Evolutionary conservation across 2,888 invertebrate species (phyloP).

Genomic region (Coelopa pilipes): DNA sequence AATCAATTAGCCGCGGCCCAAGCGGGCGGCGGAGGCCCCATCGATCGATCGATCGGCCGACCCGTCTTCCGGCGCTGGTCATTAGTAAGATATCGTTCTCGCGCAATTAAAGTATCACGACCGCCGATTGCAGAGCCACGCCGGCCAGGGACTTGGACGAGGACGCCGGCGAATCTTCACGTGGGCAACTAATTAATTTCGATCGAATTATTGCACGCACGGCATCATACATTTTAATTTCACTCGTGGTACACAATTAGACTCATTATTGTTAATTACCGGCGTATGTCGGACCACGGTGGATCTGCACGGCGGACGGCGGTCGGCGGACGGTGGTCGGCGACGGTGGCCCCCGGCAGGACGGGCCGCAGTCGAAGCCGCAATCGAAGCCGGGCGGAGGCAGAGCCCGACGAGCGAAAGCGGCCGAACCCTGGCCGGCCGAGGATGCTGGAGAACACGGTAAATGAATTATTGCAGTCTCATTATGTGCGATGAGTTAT

Average conservation of each 20-base stretch:
- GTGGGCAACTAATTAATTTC: slow-evolving; percentile 45
- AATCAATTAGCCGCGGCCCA: not conserved
- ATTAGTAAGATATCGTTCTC: slow-evolving; percentile 28
- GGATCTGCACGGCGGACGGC: not conserved
- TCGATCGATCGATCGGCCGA: not conserved
- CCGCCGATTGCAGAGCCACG: slow-evolving; percentile 41
- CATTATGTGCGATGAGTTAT: slow-evolving; percentile 66
- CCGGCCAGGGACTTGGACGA: not conserved
- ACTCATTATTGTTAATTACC: slow-evolving; percentile 65
- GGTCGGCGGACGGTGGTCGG: too few species aligned
- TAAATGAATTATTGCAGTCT: slow-evolving; percentile 65
- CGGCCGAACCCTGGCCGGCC: not conserved
- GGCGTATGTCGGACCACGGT: slow-evolving; percentile 37
- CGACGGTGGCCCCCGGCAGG: too few species aligned
- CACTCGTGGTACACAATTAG: slow-evolving; percentile 61
- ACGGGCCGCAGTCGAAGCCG: too few species aligned
- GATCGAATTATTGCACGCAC: slow-evolving; percentile 65
- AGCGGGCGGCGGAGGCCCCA: not conserved
- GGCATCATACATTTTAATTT: slow-evolving; percentile 66
- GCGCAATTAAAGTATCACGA: slow-evolving; percentile 61
- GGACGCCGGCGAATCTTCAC: slow-evolving; percentile 10
- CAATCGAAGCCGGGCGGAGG: not conserved
- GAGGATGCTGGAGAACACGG: slow-evolving; percentile 38
- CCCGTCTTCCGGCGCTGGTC: not conserved
- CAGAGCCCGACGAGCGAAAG: slow-evolving; percentile 27